A percentile compares a stretch with the other conserved stretches of the same genome.
phyloP scores from a whole-genome alignment of 2,888 invertebrate genomes.

The Eupithecia abbreviata region DNA sequence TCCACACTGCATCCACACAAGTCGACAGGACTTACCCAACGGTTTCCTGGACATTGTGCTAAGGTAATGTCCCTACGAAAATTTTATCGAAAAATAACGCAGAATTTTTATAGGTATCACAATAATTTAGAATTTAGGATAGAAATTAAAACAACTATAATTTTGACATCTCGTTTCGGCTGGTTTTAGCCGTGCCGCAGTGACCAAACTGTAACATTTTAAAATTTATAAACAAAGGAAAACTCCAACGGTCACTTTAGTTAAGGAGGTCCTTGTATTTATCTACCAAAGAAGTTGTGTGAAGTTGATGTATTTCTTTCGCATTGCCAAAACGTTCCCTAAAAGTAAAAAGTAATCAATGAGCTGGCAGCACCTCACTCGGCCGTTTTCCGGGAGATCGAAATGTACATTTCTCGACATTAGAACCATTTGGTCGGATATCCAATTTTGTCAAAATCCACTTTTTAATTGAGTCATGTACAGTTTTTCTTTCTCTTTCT shows the following conservation, averaged over 20 bases:
- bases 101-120: constrained; percentile 55
- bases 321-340: not conserved
- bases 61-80: not conserved
- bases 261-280: not conserved
- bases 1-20: not conserved
- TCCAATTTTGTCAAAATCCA: too few species aligned
- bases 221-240: constrained; percentile 5
- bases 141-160: constrained; percentile 45
- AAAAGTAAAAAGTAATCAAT: too few species aligned
- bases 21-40: constrained; percentile 53
- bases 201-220: not conserved
- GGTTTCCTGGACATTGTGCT: constrained; percentile 61
- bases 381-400: too few species aligned
- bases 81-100: constrained; percentile 33
- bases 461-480: too few species aligned
- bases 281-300: not conserved
- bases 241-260: not conserved
- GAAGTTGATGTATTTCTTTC: not conserved
- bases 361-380: too few species aligned
- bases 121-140: constrained; percentile 44
- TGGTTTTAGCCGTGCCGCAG: not conserved
- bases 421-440: too few species aligned
- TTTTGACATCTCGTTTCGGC: constrained; percentile 56
- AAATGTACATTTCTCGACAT: too few species aligned
- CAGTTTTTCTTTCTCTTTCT: too few species aligned